Conservation (phyloP, 2,888 invertebrate genomes). For the Myopa tessellatipennis region DNA sequence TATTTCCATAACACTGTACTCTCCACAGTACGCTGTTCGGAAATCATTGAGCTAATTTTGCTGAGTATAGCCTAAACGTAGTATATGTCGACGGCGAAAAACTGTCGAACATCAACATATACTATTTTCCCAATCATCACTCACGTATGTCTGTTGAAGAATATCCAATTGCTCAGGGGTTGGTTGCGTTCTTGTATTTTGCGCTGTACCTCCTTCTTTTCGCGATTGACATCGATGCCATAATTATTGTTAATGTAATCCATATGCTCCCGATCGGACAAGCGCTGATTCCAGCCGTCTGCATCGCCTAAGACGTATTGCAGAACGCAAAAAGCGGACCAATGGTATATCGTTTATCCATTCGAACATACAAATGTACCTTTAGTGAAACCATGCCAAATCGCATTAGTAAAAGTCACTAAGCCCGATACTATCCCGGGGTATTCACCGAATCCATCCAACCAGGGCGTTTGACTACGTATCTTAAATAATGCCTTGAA, state of each 20-base stretch:
- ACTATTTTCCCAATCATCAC: background rate
- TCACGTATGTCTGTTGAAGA: slow-evolving; percentile 23
- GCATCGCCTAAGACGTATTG: background rate
- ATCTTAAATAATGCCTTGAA: slow-evolving; percentile 73
- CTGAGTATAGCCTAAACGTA: no score
- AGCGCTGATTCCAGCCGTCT: slow-evolving; percentile 19
- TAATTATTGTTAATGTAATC: background rate
- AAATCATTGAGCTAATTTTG: no score
- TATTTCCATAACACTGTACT: no score
- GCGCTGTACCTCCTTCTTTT: slow-evolving; percentile 7
- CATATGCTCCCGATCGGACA: slow-evolving; percentile 23
- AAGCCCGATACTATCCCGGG: slow-evolving; percentile 45
- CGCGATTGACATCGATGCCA: slow-evolving; percentile 1
- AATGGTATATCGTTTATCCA: no score
- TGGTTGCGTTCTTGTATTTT: slow-evolving; percentile 26
- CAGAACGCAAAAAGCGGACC: background rate
- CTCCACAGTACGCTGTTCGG: no score
- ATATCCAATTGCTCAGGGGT: slow-evolving; percentile 21
- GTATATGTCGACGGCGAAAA: background rate
- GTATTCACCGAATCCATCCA: slow-evolving; percentile 35
- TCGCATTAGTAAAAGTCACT: slow-evolving; percentile 61
- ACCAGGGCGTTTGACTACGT: slow-evolving; percentile 67
- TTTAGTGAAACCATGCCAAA: slow-evolving; percentile 20
- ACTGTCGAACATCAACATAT: no score
- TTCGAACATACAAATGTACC: background rate